Conservation (phyloP, 2,797 vertebrate species). For the Bovichtus variegatus region DNA sequence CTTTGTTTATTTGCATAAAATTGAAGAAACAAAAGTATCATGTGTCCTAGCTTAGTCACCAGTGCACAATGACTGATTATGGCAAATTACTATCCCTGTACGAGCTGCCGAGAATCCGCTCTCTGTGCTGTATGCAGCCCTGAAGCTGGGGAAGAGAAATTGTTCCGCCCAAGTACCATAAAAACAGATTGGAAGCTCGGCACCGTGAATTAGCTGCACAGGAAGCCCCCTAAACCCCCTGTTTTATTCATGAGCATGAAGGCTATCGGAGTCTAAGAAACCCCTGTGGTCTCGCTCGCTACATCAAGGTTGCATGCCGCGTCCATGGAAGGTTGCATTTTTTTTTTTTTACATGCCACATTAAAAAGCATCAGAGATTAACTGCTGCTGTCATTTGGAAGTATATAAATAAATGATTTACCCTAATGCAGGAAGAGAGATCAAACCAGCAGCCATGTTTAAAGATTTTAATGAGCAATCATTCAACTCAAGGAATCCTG, state of each 20-base stretch:
- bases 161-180: constrained; percentile 86
- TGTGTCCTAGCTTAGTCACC: constrained; percentile 74
- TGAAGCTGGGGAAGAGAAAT: constrained; percentile 81
- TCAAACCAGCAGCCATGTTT: constrained; percentile 49
- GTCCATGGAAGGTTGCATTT: constrained; percentile 74
- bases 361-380: constrained; percentile 82
- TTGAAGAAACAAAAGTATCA: constrained; percentile 75
- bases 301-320: constrained; percentile 85
- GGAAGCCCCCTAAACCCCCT: constrained; percentile 88
- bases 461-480: constrained; percentile 68
- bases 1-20: constrained; percentile 82
- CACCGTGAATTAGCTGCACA: constrained; percentile 86
- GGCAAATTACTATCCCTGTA: constrained; percentile 82
- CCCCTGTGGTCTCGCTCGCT: constrained; percentile 85
- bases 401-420: constrained; percentile 69
- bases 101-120: constrained; percentile 77
- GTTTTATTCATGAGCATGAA: constrained; percentile 91
- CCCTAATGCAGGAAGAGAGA: constrained; percentile 56
- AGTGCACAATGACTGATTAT: constrained; percentile 81
- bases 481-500: constrained; percentile 72
- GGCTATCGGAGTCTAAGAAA: constrained; percentile 86
- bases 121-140: constrained; percentile 78
- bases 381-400: constrained; percentile 70
- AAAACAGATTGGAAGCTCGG: constrained; percentile 86
- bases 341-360: constrained; percentile 62